Conservation (phyloP, 2,888 invertebrate species). For the Tetragonula carbonaria region DNA sequence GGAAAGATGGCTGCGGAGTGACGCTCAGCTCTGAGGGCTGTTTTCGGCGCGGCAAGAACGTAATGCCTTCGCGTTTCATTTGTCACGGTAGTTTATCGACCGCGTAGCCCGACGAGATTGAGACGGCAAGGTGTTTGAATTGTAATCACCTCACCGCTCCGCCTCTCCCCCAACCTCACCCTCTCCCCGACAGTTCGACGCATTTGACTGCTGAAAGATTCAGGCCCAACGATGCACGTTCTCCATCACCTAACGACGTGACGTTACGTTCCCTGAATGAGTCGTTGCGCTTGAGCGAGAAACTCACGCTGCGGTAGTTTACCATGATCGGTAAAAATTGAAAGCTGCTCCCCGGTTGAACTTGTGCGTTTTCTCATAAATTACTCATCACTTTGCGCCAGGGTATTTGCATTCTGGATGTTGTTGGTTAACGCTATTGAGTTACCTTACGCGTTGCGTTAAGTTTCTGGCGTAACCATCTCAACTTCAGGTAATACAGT, state of each 20-base stretch:
- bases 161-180: too few species aligned
- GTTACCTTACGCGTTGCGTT: neutral
- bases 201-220: conserved; percentile 32
- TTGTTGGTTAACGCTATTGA: neutral
- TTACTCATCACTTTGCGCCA: conserved; percentile 2
- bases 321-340: conserved; percentile 16
- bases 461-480: neutral
- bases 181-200: conserved; percentile 13
- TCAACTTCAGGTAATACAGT: neutral
- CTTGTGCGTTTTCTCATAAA: neutral
- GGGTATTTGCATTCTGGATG: neutral
- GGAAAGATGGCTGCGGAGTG: conserved; percentile 10
- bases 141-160: conserved; percentile 37
- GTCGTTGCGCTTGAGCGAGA: neutral
- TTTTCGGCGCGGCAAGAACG: conserved; percentile 7
- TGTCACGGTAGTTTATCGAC: conserved; percentile 62
- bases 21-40: neutral
- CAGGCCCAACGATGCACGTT: conserved; percentile 14
- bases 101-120: conserved; percentile 35
- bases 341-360: conserved; percentile 1
- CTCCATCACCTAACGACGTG: neutral
- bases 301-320: neutral
- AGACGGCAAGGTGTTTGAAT: conserved; percentile 47
- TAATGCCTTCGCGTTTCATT: conserved; percentile 59
- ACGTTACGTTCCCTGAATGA: conserved; percentile 19